Evolutionary conservation across 2,888 invertebrate species (phyloP), one percentile per base, ranked within the genome.

Genomic region (Cantharis rufa): DNA sequence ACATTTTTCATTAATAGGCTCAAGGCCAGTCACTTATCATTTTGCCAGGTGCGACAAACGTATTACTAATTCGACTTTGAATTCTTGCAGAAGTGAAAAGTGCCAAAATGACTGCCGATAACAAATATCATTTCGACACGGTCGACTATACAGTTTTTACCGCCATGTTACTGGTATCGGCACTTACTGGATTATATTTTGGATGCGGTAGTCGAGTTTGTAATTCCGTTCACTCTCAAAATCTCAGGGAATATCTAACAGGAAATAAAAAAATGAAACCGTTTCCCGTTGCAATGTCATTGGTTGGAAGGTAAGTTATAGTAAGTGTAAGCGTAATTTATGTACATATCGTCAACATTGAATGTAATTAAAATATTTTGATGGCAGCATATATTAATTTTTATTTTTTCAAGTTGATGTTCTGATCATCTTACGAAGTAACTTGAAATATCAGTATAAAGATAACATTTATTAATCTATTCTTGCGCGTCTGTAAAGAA

Each of bases 281-380:
- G 0, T 93, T 96, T 85, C 96, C 96, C 0, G 95, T 96, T 15
- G 93, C 96, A 21, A 93, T 96, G 91, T 96, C 96, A 10, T 90
- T 96, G 48, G 92, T 96, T 84, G 96, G 96, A 74, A 95, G 94
- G 95, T 95, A 81, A 87, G 84, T 72, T 70, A 21, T 66, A 21
- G 13, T 21, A 24, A 66, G 16, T 24, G n/a, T 48, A 48, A 48
- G 48, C 7, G 48, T 48, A n/a, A 48, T 28, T 32, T 32, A 32
- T 32, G 32, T 64, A 21, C 64, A 21, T 64, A 5, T 63, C n/a
- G n/a, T 63, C 13, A 63, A 15, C 18, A 10, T 63, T 13, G 15
- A 18, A 63, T 16, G 2, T 2, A 63, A 24, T 21, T 28, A 7
- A 21, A 24, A 24, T 24, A 24, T 24, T 24, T 24, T 24, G 24